These are phyloP conservation scores for Pterobdella sp. DNA, from an alignment of 2,888 invertebrate genomes.

Conservation along the genomic window DNA sequence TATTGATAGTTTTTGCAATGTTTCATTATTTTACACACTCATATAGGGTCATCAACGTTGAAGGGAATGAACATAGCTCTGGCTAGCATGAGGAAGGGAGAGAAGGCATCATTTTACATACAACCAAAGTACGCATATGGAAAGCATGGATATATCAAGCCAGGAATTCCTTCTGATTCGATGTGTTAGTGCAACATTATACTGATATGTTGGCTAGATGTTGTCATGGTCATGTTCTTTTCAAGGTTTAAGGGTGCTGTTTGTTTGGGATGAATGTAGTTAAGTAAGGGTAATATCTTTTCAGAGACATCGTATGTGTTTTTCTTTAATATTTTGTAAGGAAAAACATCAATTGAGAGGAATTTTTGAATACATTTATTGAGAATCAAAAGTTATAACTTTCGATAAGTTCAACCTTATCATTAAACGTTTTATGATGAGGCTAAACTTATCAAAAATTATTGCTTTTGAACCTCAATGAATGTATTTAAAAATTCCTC, in stretches of 20 bases:
- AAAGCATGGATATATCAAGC: constrained; percentile 5
- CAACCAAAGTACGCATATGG: constrained; percentile 23
- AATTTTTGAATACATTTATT: too few species aligned
- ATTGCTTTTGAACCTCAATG: too few species aligned
- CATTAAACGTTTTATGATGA: too few species aligned
- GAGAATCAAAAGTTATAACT: too few species aligned
- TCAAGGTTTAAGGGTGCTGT: neutral
- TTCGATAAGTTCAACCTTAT: too few species aligned
- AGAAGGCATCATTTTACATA: constrained; percentile 23
- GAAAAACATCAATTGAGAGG: too few species aligned
- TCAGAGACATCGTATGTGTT: too few species aligned
- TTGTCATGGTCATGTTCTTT: neutral
- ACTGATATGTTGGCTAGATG: neutral
- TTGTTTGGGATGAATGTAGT: too few species aligned
- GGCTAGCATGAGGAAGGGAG: constrained; percentile 23
- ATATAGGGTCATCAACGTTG: constrained; percentile 11
- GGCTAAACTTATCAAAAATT: too few species aligned
- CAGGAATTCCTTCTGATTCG: constrained; percentile 13
- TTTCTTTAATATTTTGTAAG: too few species aligned
- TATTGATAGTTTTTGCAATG: neutral
- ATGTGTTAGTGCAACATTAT: constrained; percentile 2
- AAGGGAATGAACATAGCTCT: constrained; percentile 13
- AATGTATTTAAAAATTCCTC: too few species aligned
- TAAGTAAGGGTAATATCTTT: too few species aligned
- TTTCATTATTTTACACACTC: neutral